A percentile compares a stretch with the other conserved stretches of the same genome.
phyloP scores from a whole-genome alignment of 2,888 invertebrate species.

The Laothoe populi region DNA sequence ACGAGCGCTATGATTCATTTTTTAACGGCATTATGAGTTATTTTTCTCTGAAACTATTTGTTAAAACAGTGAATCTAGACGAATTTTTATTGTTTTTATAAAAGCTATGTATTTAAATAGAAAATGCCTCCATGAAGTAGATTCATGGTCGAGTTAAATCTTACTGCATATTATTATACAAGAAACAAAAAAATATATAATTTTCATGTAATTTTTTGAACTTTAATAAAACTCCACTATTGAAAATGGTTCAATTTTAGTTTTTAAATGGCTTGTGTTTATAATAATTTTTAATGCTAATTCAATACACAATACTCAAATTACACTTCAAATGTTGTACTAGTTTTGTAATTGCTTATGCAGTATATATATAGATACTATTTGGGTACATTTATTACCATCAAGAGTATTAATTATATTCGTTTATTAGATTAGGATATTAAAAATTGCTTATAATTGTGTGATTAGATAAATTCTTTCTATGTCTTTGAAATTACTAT shows the following conservation, averaged over 20 bases:
- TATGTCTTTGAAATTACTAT: not conserved
- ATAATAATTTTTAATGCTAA: not conserved
- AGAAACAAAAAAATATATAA: too few species aligned
- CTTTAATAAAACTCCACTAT: too few species aligned
- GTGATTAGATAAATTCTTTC: not conserved
- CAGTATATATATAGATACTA: not conserved
- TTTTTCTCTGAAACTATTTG: too few species aligned
- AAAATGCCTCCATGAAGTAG: too few species aligned
- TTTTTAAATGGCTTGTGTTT: too few species aligned
- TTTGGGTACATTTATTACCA: conserved; percentile 13
- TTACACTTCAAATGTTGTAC: not conserved
- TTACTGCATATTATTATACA: too few species aligned
- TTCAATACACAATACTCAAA: not conserved
- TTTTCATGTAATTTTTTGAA: too few species aligned
- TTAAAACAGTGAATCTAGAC: too few species aligned
- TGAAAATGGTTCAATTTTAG: too few species aligned
- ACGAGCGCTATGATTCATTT: not conserved
- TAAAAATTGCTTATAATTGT: not conserved
- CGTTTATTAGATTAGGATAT: conserved; percentile 5
- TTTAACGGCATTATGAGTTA: not conserved
- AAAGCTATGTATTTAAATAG: too few species aligned
- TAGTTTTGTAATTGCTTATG: not conserved
- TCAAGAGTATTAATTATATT: not conserved
- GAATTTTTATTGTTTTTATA: too few species aligned
- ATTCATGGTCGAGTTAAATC: too few species aligned